These are phyloP conservation scores for Pinctada fucata DNA, from an alignment of 2,888 invertebrate genomes.

Conservation along the genomic window DNA sequence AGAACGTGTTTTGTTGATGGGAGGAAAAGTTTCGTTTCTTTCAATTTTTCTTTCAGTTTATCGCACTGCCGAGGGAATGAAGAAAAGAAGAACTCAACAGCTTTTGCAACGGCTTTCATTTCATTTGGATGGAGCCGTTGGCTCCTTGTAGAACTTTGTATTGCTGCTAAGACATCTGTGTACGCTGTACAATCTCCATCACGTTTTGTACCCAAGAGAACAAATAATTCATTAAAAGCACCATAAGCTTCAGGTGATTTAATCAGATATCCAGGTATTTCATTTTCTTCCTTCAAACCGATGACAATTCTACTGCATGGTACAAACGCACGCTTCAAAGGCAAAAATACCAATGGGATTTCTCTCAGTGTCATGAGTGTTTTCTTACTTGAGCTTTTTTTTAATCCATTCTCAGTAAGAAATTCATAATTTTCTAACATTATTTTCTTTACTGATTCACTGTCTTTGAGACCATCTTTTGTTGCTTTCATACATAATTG, in stretches of 20 bases:
- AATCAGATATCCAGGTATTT: conserved; percentile 45
- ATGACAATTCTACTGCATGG: conserved; percentile 28
- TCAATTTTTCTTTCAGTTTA: no score
- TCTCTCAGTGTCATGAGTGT: conserved; percentile 7
- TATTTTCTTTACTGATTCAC: not conserved
- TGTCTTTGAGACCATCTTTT: not conserved
- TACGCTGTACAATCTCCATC: conserved; percentile 29
- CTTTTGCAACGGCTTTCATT: conserved; percentile 13
- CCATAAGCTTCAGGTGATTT: conserved; percentile 41
- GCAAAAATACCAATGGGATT: conserved; percentile 41
- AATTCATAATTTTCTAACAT: not conserved
- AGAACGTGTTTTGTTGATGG: conserved; percentile 11
- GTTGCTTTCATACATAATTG: not conserved
- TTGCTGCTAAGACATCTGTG: conserved; percentile 34
- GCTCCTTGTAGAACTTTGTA: conserved; percentile 19
- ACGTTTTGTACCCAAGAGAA: conserved; percentile 37
- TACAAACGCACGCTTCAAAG: conserved; percentile 29
- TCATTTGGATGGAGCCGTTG: conserved; percentile 31
- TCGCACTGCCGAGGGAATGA: not conserved
- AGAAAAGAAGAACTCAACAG: conserved; percentile 12
- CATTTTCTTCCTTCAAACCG: conserved; percentile 12
- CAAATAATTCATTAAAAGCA: conserved; percentile 38
- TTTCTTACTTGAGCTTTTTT: not conserved
- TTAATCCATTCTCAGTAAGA: not conserved
- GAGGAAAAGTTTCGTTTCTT: conserved; percentile 6